Base-by-base conservation (phyloP, 2,888 invertebrate genomes). In the Caenorhabditis zanzibari region DNA sequence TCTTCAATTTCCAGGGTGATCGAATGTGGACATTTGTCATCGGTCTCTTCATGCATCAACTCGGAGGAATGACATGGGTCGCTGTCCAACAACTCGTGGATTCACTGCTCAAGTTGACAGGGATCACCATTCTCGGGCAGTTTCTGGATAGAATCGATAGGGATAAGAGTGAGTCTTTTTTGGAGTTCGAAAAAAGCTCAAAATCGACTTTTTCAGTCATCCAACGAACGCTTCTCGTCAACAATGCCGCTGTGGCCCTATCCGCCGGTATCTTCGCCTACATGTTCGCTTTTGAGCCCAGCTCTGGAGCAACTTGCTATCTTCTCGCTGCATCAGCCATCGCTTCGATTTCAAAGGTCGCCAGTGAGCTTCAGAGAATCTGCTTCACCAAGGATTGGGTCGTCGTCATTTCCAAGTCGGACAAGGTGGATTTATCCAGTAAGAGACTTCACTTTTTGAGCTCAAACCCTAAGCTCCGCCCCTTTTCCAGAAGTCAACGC, bases 301-400 rank as follows among this genome's bases (percentile, higher is more conserved):
- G 24, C 1, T 1, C 63, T 14, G n/a, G 7, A 3, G 16, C 56
- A 0, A 58, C 22, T 5, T 14, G 58, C 12, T 16, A 80, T 3
- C 73, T 88, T 14, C 9, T 82, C 2, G 19, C 61, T 1, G 88
- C 88, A 4, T 38, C 85, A 9, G 22, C 85, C 5, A 64, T 86
- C 52, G 84, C 84, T 1, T 82, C 85, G 0, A n/a, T 86, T 22
- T 84, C 87, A 0, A 72, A 86, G 44, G 81, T 88, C 0, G 90
- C 91, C 14, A 86, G 86, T 41, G 91, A 90, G 68, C 87, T 89
- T 10, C 89, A 91, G 76, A 88, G 85, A 76, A 85, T 88, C 10
- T 88, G 90, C 7, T 91, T 91, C 77, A 87, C 86, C 2, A 91
- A 90, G 56, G 91, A 91, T 49, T 91, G 91, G 91, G 86, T 91